Conservation (phyloP, 2,113 vertebrate species). For the Petrocephalus zakoni region DNA sequence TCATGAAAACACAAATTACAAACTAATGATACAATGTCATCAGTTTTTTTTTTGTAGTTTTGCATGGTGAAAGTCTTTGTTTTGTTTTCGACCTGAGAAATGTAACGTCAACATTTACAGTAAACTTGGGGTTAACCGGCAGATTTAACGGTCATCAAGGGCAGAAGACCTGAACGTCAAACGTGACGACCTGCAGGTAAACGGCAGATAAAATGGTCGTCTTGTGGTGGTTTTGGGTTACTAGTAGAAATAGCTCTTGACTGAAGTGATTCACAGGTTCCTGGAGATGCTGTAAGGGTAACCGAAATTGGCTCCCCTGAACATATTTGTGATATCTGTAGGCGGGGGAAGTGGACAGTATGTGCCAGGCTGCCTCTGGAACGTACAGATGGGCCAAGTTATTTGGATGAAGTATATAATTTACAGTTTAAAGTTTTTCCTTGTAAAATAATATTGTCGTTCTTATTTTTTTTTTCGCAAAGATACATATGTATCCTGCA, state of each 20-base stretch:
- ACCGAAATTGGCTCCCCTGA: not conserved
- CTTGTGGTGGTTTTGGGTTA: not conserved
- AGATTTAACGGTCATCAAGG: not conserved
- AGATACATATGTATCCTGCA: not conserved
- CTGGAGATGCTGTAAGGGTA: not conserved
- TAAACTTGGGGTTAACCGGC: not conserved
- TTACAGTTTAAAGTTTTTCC: not conserved
- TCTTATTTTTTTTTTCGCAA: not conserved
- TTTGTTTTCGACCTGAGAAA: not conserved
- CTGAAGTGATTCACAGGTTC: not conserved
- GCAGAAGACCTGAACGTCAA: no score
- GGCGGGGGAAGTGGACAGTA: not conserved
- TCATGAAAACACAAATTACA: not conserved
- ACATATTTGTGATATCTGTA: not conserved
- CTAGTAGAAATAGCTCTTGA: not conserved
- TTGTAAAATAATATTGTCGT: not conserved
- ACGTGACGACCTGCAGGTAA: not conserved
- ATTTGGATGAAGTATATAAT: not conserved
- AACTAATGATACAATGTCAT: not conserved
- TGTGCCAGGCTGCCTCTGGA: slow-evolving; percentile 2
- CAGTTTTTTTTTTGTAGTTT: not conserved
- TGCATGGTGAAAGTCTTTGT: not conserved
- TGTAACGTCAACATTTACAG: not conserved
- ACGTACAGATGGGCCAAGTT: not conserved
- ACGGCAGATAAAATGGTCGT: not conserved